Evolutionary conservation across 2,888 invertebrate species (phyloP), one percentile per base, ranked within the genome.

Genomic region (Lasiommata megera): DNA sequence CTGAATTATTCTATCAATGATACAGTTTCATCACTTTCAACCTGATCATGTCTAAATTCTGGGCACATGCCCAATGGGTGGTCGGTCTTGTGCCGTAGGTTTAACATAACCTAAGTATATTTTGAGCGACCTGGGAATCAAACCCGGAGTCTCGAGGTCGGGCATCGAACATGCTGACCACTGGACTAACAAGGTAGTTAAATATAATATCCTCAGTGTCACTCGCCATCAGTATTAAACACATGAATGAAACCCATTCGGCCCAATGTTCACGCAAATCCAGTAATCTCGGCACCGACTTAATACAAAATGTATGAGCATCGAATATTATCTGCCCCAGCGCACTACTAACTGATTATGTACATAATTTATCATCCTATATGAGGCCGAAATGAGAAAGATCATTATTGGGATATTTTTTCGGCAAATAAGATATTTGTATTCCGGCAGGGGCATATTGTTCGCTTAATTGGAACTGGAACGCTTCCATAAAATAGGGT

Each of bases 291-390:
- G 14, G 23, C 37, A 7, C 34, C 9, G 17, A 23, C 18, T 37
- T 37, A 36, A 48, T 48, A 48, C 48, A 48, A 48, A 48, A 48
- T 48, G 48, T 37, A 48, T 48, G 48, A 48, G 48, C 48, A 17
- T 9, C 36, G 34, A 37, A 48, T 48, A 48, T 37, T 37, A 48
- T 37, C 48, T 5, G 48, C 37, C 37, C 8, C 29, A 11, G 29
- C 46, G 31, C 46, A 46, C 46, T 43, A 28, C n/a, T 36, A 23
- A 12, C 48, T 12, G 48, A 48, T 48, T 48, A 48, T 48, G 48
- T 48, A 18, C 48, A 48, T 48, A 48, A 48, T 12, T 23, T 48
- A 48, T 48, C 48, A 48, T 48, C 37, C 23, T 18, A 14, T 48
- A 37, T 18, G 37, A 48, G 36, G 36, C 11, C 29, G 46, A 46